Evolutionary conservation across 1,140 invertebrate species (phyloP).

Genomic region (Teleogryllus occipitalis): DNA sequence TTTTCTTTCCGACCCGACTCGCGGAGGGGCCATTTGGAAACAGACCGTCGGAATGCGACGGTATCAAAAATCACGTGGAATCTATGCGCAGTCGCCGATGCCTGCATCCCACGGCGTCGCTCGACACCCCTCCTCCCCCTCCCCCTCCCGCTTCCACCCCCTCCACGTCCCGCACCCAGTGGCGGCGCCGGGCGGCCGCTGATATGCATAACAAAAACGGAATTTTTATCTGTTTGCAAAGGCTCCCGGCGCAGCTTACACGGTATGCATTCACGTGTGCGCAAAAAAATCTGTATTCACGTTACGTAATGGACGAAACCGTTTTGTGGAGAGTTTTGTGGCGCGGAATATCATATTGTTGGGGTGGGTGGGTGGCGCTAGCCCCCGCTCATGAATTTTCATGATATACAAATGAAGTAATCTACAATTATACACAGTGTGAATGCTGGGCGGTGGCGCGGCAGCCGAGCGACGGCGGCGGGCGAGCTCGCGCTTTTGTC

Average conservation of each 20-base stretch:
- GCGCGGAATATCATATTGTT: background rate
- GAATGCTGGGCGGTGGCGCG: background rate
- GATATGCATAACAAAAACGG: background rate
- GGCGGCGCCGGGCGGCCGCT: background rate
- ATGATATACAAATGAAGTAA: constrained; percentile 19
- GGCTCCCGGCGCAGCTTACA: background rate
- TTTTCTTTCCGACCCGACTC: too few species aligned
- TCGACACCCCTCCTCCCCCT: too few species aligned
- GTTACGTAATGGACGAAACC: constrained; percentile 14
- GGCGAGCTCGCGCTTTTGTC: too few species aligned
- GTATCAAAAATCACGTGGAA: background rate
- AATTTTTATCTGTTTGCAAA: background rate
- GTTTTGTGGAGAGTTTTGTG: constrained; percentile 10
- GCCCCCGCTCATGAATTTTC: constrained; percentile 18
- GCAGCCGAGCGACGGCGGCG: too few species aligned
- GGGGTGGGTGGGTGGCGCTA: background rate
- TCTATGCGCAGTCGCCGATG: background rate
- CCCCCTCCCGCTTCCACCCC: background rate
- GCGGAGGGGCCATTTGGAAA: too few species aligned
- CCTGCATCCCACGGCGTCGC: background rate
- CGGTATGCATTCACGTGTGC: background rate
- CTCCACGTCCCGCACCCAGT: background rate
- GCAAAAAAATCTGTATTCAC: constrained; percentile 19
- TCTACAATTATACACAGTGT: constrained; percentile 16
- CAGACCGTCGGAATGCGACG: too few species aligned